Percentiles rank a stretch among this genome's conserved stretches.
phyloP scores from a whole-genome alignment of 1,140 invertebrate species.

The Acromyrmex heyeri region DNA sequence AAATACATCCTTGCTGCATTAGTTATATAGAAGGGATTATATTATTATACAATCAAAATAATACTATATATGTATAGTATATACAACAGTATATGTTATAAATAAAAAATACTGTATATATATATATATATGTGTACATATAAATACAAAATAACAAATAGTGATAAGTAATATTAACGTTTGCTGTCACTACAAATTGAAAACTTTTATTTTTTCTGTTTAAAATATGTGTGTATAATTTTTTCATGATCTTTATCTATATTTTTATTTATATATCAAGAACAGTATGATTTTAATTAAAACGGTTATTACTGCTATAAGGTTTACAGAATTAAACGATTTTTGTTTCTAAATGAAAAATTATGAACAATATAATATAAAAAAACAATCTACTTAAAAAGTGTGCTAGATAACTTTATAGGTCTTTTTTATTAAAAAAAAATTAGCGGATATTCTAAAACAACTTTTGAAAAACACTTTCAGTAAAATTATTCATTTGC shows the following conservation, averaged over 20 bases:
- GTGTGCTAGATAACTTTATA: neutral
- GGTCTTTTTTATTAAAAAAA: neutral
- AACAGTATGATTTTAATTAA: neutral
- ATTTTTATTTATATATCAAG: neutral
- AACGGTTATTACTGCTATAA: neutral
- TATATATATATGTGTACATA: neutral
- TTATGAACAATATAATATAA: neutral
- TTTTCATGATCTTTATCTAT: neutral
- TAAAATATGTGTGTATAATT: conserved; percentile 4
- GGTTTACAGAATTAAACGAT: neutral
- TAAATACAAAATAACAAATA: conserved; percentile 7
- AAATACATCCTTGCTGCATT: conserved; percentile 74
- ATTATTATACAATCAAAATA: neutral
- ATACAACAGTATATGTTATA: neutral
- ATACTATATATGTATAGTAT: too few relatives aligned
- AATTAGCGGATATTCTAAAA: neutral
- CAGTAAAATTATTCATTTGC: neutral
- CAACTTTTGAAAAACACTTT: neutral
- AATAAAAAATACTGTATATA: neutral
- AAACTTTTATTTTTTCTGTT: neutral
- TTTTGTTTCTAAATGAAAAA: neutral
- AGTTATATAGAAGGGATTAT: conserved; percentile 5
- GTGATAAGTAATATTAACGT: neutral
- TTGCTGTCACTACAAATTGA: neutral
- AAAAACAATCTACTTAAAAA: neutral